Evolutionary conservation across 2,797 vertebrate genomes (phyloP).

Genomic region (Cottoperca gobio): DNA sequence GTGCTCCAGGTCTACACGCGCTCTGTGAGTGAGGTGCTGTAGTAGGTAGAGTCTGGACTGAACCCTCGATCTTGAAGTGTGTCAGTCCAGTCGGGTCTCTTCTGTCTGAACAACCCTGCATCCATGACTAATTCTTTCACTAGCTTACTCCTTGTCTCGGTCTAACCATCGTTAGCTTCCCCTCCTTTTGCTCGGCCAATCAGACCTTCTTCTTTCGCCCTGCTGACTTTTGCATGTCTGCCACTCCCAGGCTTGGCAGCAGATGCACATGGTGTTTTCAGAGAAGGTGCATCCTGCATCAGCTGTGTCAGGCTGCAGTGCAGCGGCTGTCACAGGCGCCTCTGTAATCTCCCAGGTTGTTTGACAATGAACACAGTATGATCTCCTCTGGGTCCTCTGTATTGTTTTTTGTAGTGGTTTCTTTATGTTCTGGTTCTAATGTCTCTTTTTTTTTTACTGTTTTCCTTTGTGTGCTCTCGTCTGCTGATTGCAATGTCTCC

Average conservation of each 20-base stretch:
- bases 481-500: slow-evolving; percentile 62
- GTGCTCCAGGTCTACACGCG: slow-evolving; percentile 61
- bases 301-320: slow-evolving; percentile 61
- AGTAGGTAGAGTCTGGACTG: slow-evolving; percentile 63
- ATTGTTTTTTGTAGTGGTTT: slow-evolving; percentile 48
- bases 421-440: slow-evolving; percentile 68
- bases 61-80: slow-evolving; percentile 47
- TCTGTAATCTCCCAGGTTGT: slow-evolving; percentile 54
- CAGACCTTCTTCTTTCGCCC: slow-evolving; percentile 52
- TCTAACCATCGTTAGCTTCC: slow-evolving; percentile 44
- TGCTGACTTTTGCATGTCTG: slow-evolving; percentile 79
- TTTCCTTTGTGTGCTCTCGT: slow-evolving; percentile 64
- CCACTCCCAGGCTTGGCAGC: slow-evolving; percentile 71
- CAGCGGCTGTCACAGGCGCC: slow-evolving; percentile 42
- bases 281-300: slow-evolving; percentile 79
- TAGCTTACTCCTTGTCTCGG: slow-evolving; percentile 49
- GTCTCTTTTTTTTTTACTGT: slow-evolving; percentile 54
- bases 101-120: slow-evolving; percentile 61
- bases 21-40: slow-evolving; percentile 67
- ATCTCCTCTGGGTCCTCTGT: slow-evolving; percentile 53
- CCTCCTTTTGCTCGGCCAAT: slow-evolving; percentile 52
- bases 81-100: slow-evolving; percentile 51
- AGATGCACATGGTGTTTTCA: slow-evolving; percentile 72
- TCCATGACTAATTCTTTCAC: slow-evolving; percentile 56
- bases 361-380: slow-evolving; percentile 53